Percentiles rank a stretch among this genome's conserved stretches.
These are phyloP conservation scores for Geodia barretti DNA, from an alignment of 37 sponge, comb jelly and placozoan genomes.

Conservation along the genomic window DNA sequence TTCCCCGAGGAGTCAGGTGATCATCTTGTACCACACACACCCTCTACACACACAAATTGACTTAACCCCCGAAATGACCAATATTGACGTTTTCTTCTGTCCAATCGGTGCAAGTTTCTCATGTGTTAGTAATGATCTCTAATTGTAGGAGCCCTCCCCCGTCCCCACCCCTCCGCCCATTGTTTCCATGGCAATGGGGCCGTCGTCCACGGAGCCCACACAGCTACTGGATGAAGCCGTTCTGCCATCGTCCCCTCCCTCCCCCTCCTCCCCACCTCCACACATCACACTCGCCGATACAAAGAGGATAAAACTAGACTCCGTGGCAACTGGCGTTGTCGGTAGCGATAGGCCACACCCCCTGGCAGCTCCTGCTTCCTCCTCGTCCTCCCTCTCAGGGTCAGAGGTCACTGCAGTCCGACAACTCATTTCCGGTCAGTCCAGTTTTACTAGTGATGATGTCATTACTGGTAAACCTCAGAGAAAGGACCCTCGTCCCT, in stretches of 20 bases:
- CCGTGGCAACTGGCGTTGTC: background rate
- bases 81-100: too few relatives aligned
- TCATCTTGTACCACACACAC: too few relatives aligned
- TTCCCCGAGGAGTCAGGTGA: background rate
- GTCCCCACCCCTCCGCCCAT: background rate
- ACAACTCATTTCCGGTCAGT: conserved; percentile 61
- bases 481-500: background rate
- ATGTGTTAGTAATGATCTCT: too few relatives aligned
- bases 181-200: background rate
- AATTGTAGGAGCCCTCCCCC: background rate
- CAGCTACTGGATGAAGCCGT: background rate
- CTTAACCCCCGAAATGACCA: too few relatives aligned
- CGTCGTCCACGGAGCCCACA: background rate
- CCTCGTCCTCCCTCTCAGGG: conserved; percentile 2
- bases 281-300: background rate
- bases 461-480: background rate
- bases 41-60: background rate
- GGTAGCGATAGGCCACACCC: background rate
- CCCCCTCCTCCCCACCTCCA: background rate
- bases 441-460: background rate
- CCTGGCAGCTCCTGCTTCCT: conserved; percentile 1
- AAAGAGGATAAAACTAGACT: conserved; percentile 17
- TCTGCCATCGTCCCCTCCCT: conserved; percentile 4
- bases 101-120: too few relatives aligned
- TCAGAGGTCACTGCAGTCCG: conserved; percentile 58